Conservation (phyloP, 2,797 vertebrate genomes). For the Rousettus madagascariensis region DNA sequence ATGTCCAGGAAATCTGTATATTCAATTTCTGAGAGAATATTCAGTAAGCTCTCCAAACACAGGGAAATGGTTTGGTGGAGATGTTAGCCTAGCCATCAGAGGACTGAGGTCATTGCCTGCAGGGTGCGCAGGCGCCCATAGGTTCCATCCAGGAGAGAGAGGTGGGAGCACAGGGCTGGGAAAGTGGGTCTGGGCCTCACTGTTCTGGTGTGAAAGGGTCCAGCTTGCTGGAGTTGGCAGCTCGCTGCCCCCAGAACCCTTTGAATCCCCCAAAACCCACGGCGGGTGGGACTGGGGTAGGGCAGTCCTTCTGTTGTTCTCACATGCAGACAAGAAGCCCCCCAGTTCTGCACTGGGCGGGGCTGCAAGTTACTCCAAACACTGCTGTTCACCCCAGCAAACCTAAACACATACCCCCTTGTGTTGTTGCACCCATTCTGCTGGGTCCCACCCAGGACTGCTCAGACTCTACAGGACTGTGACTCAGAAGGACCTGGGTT, state of each 20-base stretch:
- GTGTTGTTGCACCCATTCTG: neutral
- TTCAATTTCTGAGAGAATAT: conserved; percentile 60
- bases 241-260: neutral
- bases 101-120: neutral
- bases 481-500: neutral
- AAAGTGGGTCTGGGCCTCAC: too few species aligned
- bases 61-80: neutral
- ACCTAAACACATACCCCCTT: rapidly evolving
- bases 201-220: neutral
- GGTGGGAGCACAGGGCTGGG: neutral
- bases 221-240: neutral
- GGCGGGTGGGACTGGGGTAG: rapidly evolving
- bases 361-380: neutral
- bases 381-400: too few species aligned
- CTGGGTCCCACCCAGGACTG: neutral
- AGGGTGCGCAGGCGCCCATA: rapidly evolving
- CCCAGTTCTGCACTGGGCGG: neutral
- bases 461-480: neutral
- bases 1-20: conserved; percentile 43
- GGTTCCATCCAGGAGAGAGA: neutral
- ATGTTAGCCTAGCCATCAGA: neutral
- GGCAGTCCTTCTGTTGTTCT: neutral
- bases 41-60: neutral
- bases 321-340: neutral
- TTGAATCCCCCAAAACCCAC: neutral